Percentiles rank a stretch among this genome's conserved stretches.
Evolutionary conservation across 2,888 invertebrate species (phyloP).

Genomic region (Microplitis deprimator): DNA sequence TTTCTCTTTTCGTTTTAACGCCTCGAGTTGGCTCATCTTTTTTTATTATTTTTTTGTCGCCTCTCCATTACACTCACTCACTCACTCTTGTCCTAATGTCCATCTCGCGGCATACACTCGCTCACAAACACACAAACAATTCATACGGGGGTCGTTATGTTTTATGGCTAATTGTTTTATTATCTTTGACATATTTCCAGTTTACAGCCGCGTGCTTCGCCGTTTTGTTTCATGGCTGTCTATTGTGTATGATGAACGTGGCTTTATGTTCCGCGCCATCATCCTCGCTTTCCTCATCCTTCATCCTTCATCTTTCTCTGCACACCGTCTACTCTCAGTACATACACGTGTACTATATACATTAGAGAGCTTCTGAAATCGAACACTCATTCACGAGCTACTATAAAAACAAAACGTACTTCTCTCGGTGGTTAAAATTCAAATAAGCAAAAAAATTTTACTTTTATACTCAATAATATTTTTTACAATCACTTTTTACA

Average conservation of each 20-base stretch:
- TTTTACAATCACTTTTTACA: too few relatives aligned
- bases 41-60: slow-evolving; percentile 34
- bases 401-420: background rate
- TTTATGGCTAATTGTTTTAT: slow-evolving; percentile 72
- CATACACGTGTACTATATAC: background rate
- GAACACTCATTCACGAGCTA: background rate
- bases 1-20: slow-evolving; percentile 30
- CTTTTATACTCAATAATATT: background rate
- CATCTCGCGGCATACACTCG: slow-evolving; percentile 41
- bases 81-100: slow-evolving; percentile 44
- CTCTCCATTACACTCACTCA: slow-evolving; percentile 41
- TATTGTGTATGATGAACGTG: slow-evolving; percentile 69
- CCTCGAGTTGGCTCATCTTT: slow-evolving; percentile 23
- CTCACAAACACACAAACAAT: slow-evolving; percentile 46
- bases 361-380: slow-evolving; percentile 19
- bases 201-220: slow-evolving; percentile 66
- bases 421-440: background rate
- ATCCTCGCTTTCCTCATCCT: slow-evolving; percentile 2
- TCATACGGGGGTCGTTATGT: slow-evolving; percentile 70
- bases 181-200: slow-evolving; percentile 72
- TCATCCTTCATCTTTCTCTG: background rate
- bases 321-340: background rate
- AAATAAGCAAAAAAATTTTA: background rate
- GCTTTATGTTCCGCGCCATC: slow-evolving; percentile 62
- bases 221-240: slow-evolving; percentile 68